These are phyloP conservation scores for Lethenteron reissneri DNA, from an alignment of 2,113 vertebrate species.

Conservation along the genomic window DNA sequence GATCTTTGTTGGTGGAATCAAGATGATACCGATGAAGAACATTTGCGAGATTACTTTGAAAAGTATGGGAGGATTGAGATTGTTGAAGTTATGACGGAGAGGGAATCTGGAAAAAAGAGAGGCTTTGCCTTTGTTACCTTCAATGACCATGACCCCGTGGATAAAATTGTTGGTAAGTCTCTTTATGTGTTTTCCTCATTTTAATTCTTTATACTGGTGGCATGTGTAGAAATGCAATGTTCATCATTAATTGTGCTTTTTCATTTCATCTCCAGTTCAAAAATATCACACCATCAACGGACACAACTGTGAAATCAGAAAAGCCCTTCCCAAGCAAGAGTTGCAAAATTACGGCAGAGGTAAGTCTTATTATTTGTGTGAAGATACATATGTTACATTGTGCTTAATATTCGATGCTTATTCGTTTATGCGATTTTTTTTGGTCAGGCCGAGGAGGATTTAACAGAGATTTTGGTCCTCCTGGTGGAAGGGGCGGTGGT, in stretches of 20 bases:
- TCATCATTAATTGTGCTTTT: slow-evolving; percentile 2
- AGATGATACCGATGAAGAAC: slow-evolving; percentile 48
- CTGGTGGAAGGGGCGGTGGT: too few species aligned
- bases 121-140: slow-evolving; percentile 55
- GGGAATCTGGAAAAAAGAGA: slow-evolving; percentile 48
- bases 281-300: slow-evolving; percentile 50
- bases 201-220: neutral
- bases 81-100: slow-evolving; percentile 48
- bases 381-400: too few species aligned
- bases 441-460: too few species aligned
- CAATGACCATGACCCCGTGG: slow-evolving; percentile 50
- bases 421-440: too few species aligned
- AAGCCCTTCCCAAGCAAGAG: slow-evolving; percentile 47
- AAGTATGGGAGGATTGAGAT: slow-evolving; percentile 46
- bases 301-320: slow-evolving; percentile 50
- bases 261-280: slow-evolving; percentile 27
- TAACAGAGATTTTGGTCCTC: too few species aligned
- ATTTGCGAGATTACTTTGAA: slow-evolving; percentile 44
- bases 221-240: neutral
- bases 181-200: neutral
- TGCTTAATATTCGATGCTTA: too few species aligned
- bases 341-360: slow-evolving; percentile 20
- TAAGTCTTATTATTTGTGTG: too few species aligned
- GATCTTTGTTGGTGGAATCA: slow-evolving; percentile 46
- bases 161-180: slow-evolving; percentile 47